Evolutionary conservation across 2,888 invertebrate genomes (phyloP).

Genomic region (Chydorus sphaericus): DNA sequence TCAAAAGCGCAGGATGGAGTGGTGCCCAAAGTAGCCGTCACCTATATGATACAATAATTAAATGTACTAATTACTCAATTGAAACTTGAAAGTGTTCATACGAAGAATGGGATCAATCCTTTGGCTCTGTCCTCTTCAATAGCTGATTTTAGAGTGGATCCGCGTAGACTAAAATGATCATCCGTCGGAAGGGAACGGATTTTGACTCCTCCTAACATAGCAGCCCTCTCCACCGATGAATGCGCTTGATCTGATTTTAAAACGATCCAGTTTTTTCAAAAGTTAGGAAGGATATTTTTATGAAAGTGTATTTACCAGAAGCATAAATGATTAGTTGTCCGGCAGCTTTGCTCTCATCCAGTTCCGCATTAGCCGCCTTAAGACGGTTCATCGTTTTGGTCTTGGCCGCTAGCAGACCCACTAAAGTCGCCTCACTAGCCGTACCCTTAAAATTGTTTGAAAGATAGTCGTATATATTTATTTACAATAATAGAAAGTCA

Average conservation of each 20-base stretch:
- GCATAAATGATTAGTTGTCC: slow-evolving; percentile 64
- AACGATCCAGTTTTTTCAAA: slow-evolving; percentile 16
- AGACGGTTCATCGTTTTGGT: slow-evolving; percentile 46
- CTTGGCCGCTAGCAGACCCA: slow-evolving; percentile 63
- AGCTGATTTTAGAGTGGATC: slow-evolving; percentile 56
- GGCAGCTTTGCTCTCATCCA: slow-evolving; percentile 46
- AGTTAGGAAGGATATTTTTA: neutral
- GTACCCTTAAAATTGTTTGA: slow-evolving; percentile 45
- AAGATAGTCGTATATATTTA: neutral
- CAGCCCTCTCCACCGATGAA: slow-evolving; percentile 85
- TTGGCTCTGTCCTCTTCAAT: slow-evolving; percentile 70
- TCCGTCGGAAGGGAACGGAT: slow-evolving; percentile 59
- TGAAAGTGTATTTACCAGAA: slow-evolving; percentile 38
- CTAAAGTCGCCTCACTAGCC: slow-evolving; percentile 76
- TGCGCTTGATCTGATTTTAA: slow-evolving; percentile 79
- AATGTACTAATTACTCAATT: neutral
- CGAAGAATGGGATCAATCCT: slow-evolving; percentile 91
- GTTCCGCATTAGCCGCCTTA: slow-evolving; percentile 39
- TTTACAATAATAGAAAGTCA: neutral
- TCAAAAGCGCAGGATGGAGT: slow-evolving; percentile 95
- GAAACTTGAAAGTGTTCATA: too few relatives aligned
- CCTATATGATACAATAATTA: slow-evolving; percentile 32
- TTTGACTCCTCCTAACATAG: slow-evolving; percentile 71
- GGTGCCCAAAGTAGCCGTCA: slow-evolving; percentile 79
- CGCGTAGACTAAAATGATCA: slow-evolving; percentile 52